Conservation (phyloP, 1,140 invertebrate genomes). For the Helicoverpa zea region DNA sequence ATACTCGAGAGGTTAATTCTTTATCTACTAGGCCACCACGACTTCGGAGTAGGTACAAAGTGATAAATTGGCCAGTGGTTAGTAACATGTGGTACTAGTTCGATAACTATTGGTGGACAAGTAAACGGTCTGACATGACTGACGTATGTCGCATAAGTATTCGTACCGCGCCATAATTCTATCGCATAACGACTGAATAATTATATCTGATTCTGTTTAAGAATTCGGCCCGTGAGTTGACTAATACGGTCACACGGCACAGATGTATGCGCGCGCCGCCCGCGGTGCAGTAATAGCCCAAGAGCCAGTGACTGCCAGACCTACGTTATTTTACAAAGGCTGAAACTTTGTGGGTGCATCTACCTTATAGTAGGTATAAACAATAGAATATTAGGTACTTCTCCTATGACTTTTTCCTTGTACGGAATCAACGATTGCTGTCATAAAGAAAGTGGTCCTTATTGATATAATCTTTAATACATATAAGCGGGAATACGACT, state of each 20-base stretch:
- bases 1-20: too few relatives aligned
- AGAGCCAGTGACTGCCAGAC: too few relatives aligned
- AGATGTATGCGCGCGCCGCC: conserved; percentile 30
- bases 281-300: not conserved
- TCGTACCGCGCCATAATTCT: conserved; percentile 42
- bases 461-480: too few relatives aligned
- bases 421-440: too few relatives aligned
- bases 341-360: too few relatives aligned
- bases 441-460: too few relatives aligned
- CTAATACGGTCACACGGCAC: conserved; percentile 49
- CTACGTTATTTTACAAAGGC: too few relatives aligned
- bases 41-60: not conserved
- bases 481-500: too few relatives aligned
- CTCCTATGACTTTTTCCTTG: too few relatives aligned
- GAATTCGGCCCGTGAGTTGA: conserved; percentile 51
- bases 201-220: conserved; percentile 53
- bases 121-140: conserved; percentile 10
- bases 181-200: conserved; percentile 46
- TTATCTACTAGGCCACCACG: too few relatives aligned
- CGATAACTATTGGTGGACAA: not conserved
- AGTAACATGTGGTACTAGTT: not conserved
- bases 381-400: too few relatives aligned
- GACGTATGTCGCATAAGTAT: conserved; percentile 42
- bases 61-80: conserved; percentile 18
- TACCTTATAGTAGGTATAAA: too few relatives aligned